Evolutionary conservation across 1,140 invertebrate genomes (phyloP), one percentile per base, ranked within the genome.

Genomic region (Leptinotarsa defecta): DNA sequence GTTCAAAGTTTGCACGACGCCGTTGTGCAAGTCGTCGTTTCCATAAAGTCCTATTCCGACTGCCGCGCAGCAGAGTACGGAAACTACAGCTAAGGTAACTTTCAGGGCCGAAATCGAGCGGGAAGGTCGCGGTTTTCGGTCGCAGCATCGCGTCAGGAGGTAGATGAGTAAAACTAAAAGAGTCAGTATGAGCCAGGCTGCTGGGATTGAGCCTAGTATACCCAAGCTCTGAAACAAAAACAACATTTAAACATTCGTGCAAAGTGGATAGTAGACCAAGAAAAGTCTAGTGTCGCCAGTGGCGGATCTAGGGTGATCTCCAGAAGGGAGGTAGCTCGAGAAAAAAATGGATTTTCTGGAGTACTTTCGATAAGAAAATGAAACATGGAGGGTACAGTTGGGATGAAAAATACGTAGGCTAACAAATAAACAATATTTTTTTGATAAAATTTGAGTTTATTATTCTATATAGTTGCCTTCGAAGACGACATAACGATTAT

Each of bases 21-120:
- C 96, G 85, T 95, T 95, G 88, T 98, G 95, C 48, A 96, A 90
- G 84, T 96, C 94, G 84, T 97, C 95, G 86, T 97, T 98, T 57
- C 96, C 96, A 87, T 96, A 98, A 27, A 98, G 90, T 68, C 96
- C 95, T 73, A 89, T 73, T 61, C 91, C 92, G 68, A 93, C 91
- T 6, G 92, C 92, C 67, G 91, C 92, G 82, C 94, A 94, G 81
- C 94, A 95, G 62, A 95, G 88, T 48, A 96, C 90, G 19, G 95
- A 94, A 61, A 96, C 91, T 74, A 96, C 90, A 78, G 93, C 94
- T 20, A 96, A 88, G 3, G 94, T 89, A 81, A 89, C 94, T 89
- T 96, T 96, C 68, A 96, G 87, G 80, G 94, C 92, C 71, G 93
- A 91, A 86, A 96, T 94, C 82, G 94, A 94, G 83, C 92, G 91